Percentiles rank a stretch among this genome's conserved stretches.
These are phyloP conservation scores for Caradrina kadenii DNA, from an alignment of 2,888 invertebrate species.

Conservation along the genomic window DNA sequence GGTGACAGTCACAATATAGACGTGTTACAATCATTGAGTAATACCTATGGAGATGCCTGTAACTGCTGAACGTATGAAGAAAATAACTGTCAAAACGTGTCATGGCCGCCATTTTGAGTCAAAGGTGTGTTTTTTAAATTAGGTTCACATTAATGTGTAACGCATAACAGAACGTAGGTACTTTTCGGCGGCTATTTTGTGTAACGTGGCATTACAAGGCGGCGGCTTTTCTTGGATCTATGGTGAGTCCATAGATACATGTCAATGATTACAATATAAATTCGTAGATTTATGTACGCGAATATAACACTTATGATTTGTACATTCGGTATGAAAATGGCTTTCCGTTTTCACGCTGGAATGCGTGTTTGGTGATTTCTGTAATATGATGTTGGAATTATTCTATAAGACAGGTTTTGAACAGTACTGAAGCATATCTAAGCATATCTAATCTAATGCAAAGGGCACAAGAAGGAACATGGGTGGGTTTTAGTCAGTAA, in stretches of 20 bases:
- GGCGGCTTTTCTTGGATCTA: neutral
- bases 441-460: too few relatives aligned
- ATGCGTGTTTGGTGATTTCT: conserved; percentile 21
- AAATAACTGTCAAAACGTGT: neutral
- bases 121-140: neutral
- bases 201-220: neutral
- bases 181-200: neutral
- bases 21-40: conserved; percentile 46
- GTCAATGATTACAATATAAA: conserved; percentile 53
- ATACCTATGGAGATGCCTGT: neutral
- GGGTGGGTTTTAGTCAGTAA: too few relatives aligned
- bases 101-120: neutral
- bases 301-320: conserved; percentile 42
- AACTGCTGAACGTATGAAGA: neutral
- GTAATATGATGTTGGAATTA: conserved; percentile 20
- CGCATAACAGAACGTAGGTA: too few relatives aligned
- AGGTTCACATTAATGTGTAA: too few relatives aligned
- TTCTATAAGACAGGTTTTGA: conserved; percentile 2
- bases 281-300: conserved; percentile 61
- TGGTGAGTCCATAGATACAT: neutral
- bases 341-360: conserved; percentile 46
- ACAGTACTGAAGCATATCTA: neutral
- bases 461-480: too few relatives aligned
- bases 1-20: conserved; percentile 75
- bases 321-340: conserved; percentile 44